phyloP scores from a whole-genome alignment of 2,113 vertebrate species.

The Sigmodon hispidus region DNA sequence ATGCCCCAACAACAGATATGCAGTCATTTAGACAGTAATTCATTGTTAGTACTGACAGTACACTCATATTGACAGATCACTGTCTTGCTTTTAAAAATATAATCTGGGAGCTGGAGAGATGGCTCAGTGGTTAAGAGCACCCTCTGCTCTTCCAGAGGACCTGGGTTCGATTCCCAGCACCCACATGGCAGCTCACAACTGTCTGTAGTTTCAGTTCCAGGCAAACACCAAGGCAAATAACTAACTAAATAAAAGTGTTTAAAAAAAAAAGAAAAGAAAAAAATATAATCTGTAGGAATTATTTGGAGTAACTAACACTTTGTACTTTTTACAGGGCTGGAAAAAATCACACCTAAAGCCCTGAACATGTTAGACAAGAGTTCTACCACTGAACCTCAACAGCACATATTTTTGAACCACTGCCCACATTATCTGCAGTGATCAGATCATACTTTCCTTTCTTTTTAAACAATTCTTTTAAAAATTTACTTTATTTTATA shows the following conservation, averaged over 20 bases:
- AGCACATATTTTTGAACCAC: not conserved
- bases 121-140: no score
- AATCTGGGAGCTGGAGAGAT: no score
- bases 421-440: not conserved
- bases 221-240: no score
- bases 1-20: conserved; percentile 26
- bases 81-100: not conserved
- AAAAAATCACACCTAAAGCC: not conserved
- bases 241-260: no score
- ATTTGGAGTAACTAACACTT: not conserved
- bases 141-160: no score
- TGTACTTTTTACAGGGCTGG: not conserved
- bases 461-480: conserved; percentile 37
- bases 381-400: not conserved
- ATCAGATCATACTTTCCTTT: not conserved
- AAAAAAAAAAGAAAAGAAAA: no score
- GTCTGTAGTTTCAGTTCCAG: no score
- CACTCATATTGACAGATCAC: not conserved
- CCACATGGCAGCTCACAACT: no score
- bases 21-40: not conserved
- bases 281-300: not conserved
- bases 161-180: no score
- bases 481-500: not conserved
- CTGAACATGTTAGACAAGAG: not conserved
- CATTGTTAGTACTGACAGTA: not conserved